Evolutionary conservation across 2,888 invertebrate species (phyloP).

Genomic region (Actias luna): DNA sequence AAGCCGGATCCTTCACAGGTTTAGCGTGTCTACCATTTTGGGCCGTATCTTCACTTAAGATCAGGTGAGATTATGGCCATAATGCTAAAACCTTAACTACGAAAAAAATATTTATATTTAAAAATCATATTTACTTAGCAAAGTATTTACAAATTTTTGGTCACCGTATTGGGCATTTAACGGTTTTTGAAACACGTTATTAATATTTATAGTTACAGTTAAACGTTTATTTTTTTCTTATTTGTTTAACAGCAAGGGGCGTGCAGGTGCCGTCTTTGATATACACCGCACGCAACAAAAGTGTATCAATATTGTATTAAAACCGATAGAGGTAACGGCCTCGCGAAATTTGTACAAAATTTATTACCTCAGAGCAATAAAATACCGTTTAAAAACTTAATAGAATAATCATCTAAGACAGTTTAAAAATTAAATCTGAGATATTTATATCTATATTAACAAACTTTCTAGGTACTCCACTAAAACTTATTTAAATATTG

Average conservation of each 20-base stretch:
- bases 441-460: background rate
- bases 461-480: too few relatives aligned
- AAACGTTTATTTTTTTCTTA: conserved; percentile 63
- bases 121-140: background rate
- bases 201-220: conserved; percentile 74
- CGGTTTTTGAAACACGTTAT: conserved; percentile 63
- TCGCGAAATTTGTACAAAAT: conserved; percentile 50
- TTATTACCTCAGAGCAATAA: conserved; percentile 43
- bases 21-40: too few relatives aligned
- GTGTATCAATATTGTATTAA: conserved; percentile 44
- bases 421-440: background rate
- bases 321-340: conserved; percentile 32
- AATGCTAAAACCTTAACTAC: too few relatives aligned
- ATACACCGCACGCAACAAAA: conserved; percentile 46
- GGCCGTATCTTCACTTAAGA: too few relatives aligned
- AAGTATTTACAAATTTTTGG: conserved; percentile 34
- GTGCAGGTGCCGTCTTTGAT: conserved; percentile 72
- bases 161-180: conserved; percentile 54
- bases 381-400: conserved; percentile 33
- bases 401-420: conserved; percentile 15
- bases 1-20: too few relatives aligned
- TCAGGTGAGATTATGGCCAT: too few relatives aligned
- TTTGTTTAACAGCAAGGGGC: conserved; percentile 71
- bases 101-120: too few relatives aligned
- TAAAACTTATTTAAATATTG: too few relatives aligned